Evolutionary conservation across 2,113 vertebrate species (phyloP), one percentile per base, ranked within the genome.

Genomic region (Pagrus major): DNA sequence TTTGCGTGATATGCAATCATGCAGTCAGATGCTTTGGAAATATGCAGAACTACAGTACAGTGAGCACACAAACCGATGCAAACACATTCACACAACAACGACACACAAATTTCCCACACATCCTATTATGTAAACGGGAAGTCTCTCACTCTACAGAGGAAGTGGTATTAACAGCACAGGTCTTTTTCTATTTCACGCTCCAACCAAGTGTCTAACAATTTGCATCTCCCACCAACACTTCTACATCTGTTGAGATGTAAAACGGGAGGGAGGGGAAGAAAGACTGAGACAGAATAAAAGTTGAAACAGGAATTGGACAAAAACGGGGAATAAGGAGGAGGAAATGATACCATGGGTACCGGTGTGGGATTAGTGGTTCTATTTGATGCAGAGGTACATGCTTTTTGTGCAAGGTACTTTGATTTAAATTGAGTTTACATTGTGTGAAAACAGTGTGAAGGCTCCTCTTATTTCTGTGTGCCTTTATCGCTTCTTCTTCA

Each of bases 161-260:
- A 91, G 83, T 89, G 54, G 88, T 80, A 86, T 89, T 92, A 89
- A 84, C 84, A 78, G 78, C 67, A 18, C 59, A 69, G 81, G 87
- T 86, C 86, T 69, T 87, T 89, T 91, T 88, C 89, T 81, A 89
- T 93, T 92, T 93, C 90, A 92, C 85, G 88, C 91, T 92, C 87
- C 86, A 92, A 91, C 88, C 90, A 87, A 92, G 89, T 88, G 91
- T 90, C 82, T 79, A 87, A 72, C 76, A 88, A 86, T 90, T 88
- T 90, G 73, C 86, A 89, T 92, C 67, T 85, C 64, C 58, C 49
- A 71, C 83, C 71, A 89, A 87, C 86, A 84, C 73, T 86, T 84
- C 29, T 68, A 85, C 77, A 88, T 88, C 67, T 85, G 75, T 81
- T 80, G 63, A 75, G 73, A 88, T 72, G 77, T 70, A 31, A 80